phyloP scores from a whole-genome alignment of 2,888 invertebrate species.

The Tetragonisca angustula region DNA sequence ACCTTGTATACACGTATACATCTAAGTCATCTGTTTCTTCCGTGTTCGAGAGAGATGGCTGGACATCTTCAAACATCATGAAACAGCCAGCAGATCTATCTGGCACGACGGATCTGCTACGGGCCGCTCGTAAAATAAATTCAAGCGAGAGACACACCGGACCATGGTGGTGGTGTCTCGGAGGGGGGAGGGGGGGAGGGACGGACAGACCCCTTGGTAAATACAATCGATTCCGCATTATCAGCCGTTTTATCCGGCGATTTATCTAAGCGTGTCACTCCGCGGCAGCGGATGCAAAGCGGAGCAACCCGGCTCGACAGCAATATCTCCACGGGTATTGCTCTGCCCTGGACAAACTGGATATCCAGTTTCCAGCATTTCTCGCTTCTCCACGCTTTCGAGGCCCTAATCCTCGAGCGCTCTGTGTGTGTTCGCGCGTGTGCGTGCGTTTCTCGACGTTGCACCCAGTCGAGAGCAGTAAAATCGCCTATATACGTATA shows the following conservation, averaged over 20 bases:
- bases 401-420: slow-evolving; percentile 65
- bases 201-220: slow-evolving; percentile 3
- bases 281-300: slow-evolving; percentile 64
- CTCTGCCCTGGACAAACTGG: slow-evolving; percentile 71
- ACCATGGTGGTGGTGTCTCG: neutral
- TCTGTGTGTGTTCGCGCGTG: too few relatives aligned
- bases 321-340: slow-evolving; percentile 72
- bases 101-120: slow-evolving; percentile 40
- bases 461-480: slow-evolving; percentile 44
- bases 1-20: neutral
- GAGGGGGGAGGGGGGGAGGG: neutral
- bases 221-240: slow-evolving; percentile 67
- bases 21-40: slow-evolving; percentile 48
- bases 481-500: slow-evolving; percentile 53
- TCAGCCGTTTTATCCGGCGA: slow-evolving; percentile 68
- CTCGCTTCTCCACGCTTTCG: slow-evolving; percentile 72
- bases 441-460: neutral
- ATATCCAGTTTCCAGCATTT: slow-evolving; percentile 75
- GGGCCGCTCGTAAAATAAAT: slow-evolving; percentile 53
- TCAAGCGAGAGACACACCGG: slow-evolving; percentile 20
- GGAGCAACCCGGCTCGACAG: slow-evolving; percentile 59
- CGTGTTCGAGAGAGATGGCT: slow-evolving; percentile 35
- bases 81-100: slow-evolving; percentile 12
- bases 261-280: slow-evolving; percentile 60
- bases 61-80: slow-evolving; percentile 19